Evolutionary conservation across 2,113 vertebrate genomes (phyloP), one percentile per base, ranked within the genome.

Genomic region (Pachypanchax playfairii): DNA sequence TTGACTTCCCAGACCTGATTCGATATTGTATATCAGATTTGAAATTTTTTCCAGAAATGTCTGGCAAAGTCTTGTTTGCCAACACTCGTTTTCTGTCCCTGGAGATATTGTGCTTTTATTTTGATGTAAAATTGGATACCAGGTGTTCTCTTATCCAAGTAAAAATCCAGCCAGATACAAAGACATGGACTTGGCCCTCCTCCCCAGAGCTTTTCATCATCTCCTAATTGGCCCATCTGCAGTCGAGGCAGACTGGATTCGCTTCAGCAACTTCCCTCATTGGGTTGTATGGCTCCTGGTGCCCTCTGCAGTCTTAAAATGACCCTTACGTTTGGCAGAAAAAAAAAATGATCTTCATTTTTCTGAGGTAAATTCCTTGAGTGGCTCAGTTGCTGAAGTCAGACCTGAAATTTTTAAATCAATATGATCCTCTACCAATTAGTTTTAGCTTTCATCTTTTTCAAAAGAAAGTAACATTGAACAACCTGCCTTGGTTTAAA

Each of bases 191-290:
- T 70, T 57, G 74, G 52, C 59, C 70, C 13, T 15, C 63, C 65
- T 76, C 82, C 65, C 29, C 52, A 42, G 46, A 57, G 82, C 79
- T 87, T 89, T 88, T 90, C 85, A 88, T 90, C 85, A 87, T 89
- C 76, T 80, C 63, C 53, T 89, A 89, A 89, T 87, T 90, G 88
- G 85, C 75, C 84, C 84, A 87, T 88, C 88, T 91, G 85, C 77
- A 83, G 86, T 73, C 83, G 75, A 77, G 83, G 85, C 81, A 77
- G 80, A 63, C 73, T 42, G 63, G 75, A 73, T 63, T 77, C 78
- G 73, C 82, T 79, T 85, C 70, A 86, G 75, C 80, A 79, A 61
- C 74, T 80, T 72, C 52, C 57, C 70, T 80, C 77, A 63, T 68
- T 70, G 70, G 72, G 65, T 65, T 73, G 62, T 71, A 65, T 63